Percentiles rank a stretch among this genome's conserved stretches.
Evolutionary conservation across 2,888 invertebrate species (phyloP).

Genomic region (Blera fallax): DNA sequence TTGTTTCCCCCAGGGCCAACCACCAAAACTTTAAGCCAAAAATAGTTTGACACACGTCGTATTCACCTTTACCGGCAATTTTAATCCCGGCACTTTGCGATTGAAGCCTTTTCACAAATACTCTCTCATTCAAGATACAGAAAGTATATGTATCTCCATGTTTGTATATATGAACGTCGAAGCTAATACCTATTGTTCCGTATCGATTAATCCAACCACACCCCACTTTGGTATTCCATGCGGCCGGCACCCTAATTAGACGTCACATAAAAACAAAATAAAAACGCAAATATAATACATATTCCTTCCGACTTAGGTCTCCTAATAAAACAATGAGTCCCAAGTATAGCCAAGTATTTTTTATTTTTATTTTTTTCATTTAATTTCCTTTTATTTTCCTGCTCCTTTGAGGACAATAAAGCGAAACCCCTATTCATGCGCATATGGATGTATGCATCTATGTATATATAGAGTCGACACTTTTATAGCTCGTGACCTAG

Average conservation of each 20-base stretch:
- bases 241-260: slow-evolving; percentile 24
- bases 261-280: slow-evolving; percentile 7
- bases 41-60: slow-evolving; percentile 11
- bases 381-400: slow-evolving; percentile 17
- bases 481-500: slow-evolving; percentile 71
- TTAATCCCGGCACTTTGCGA: background rate
- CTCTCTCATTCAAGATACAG: background rate
- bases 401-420: slow-evolving; percentile 31
- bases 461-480: slow-evolving; percentile 50
- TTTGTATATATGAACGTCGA: background rate
- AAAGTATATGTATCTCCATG: background rate
- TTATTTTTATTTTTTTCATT: slow-evolving; percentile 7
- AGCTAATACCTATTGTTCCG: background rate
- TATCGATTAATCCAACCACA: slow-evolving; percentile 50
- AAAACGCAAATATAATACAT: background rate
- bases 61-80: slow-evolving; percentile 5
- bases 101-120: background rate
- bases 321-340: slow-evolving; percentile 25
- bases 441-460: background rate
- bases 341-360: slow-evolving; percentile 33
- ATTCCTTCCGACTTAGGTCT: slow-evolving; percentile 9
- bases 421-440: background rate
- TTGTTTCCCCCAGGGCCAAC: background rate
- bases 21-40: background rate
- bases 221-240: slow-evolving; percentile 19